Conservation (phyloP, 2,888 invertebrate species). For the Glyphotaelius pellucidus region DNA sequence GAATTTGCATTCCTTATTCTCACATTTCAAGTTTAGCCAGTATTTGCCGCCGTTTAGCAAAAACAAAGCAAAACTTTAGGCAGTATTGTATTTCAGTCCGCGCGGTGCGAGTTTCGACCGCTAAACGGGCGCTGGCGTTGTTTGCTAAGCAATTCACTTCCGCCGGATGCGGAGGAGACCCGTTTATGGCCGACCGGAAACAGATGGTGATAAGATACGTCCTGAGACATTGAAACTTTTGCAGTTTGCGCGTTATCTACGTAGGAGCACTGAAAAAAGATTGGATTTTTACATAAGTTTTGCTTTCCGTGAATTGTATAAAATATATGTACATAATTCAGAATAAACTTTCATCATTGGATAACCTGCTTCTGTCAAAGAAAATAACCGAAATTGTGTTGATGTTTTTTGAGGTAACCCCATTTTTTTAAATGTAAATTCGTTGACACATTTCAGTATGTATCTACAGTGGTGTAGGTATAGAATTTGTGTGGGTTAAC, state of each 20-base stretch:
- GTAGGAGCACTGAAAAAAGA: neutral
- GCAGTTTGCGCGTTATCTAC: neutral
- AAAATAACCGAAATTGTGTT: too few species aligned
- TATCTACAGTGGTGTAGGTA: too few species aligned
- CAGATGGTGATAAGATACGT: slow-evolving; percentile 25
- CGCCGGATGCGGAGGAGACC: slow-evolving; percentile 18
- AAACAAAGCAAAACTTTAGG: neutral
- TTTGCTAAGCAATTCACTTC: slow-evolving; percentile 20
- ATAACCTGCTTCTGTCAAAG: neutral
- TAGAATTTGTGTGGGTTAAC: too few species aligned
- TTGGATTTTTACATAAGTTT: neutral
- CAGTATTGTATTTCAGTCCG: neutral
- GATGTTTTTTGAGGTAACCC: too few species aligned
- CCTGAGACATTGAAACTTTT: neutral
- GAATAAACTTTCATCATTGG: neutral
- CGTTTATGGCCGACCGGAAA: slow-evolving; percentile 33
- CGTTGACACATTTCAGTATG: too few species aligned
- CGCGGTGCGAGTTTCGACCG: slow-evolving; percentile 14
- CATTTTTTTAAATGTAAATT: too few species aligned
- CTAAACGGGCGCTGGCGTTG: neutral
- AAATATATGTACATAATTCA: neutral
- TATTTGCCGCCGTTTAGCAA: neutral
- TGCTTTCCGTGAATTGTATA: neutral
- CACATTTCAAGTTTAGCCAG: neutral
- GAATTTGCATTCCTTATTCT: neutral